A percentile compares a stretch with the other conserved stretches of the same genome.
phyloP scores from a whole-genome alignment of 2,888 invertebrate species.

The Steinernema scapterisci region DNA sequence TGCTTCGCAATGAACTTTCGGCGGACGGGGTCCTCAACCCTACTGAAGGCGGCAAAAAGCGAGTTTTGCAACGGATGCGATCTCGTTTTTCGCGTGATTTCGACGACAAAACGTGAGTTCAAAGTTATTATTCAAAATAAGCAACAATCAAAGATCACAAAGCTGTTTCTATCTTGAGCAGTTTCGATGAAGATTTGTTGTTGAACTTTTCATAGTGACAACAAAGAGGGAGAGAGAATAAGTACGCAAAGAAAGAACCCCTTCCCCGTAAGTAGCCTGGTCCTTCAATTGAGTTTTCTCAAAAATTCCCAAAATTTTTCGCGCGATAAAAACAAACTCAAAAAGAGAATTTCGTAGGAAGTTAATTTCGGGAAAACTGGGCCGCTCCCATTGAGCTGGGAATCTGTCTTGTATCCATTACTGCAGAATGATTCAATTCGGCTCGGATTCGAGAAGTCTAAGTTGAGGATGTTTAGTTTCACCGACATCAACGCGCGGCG shows the following conservation, averaged over 20 bases:
- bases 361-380: no score
- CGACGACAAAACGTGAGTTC: slow-evolving; percentile 43
- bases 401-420: no score
- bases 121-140: neutral
- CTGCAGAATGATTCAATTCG: no score
- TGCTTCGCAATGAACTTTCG: slow-evolving; percentile 45
- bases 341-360: no score
- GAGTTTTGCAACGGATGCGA: slow-evolving; percentile 47
- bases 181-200: no score
- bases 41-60: slow-evolving; percentile 36
- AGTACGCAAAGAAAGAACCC: neutral
- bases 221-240: no score
- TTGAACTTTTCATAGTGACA: no score
- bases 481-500: slow-evolving; percentile 75
- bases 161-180: no score
- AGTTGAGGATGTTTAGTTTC: slow-evolving; percentile 37
- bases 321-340: no score
- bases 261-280: neutral
- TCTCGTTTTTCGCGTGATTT: slow-evolving; percentile 45
- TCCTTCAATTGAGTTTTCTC: neutral
- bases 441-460: neutral
- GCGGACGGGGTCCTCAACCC: slow-evolving; percentile 43
- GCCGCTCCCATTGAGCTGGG: no score
- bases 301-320: neutral
- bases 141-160: neutral